phyloP scores from a whole-genome alignment of 2,113 vertebrate genomes.

The Cariama cristata region DNA sequence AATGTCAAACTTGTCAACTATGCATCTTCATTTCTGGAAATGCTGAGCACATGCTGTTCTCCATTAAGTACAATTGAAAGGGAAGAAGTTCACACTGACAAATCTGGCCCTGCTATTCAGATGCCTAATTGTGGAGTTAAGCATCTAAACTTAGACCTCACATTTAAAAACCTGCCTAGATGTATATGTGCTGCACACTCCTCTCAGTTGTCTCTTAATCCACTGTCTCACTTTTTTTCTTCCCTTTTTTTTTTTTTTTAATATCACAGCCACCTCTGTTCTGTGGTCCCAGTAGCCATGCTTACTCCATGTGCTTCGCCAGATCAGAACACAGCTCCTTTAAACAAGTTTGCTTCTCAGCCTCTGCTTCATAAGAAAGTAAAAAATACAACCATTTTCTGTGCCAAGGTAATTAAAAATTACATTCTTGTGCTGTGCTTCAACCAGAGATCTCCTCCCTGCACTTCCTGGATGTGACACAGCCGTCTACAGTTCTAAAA shows the following conservation, averaged over 20 bases:
- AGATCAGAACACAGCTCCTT: not conserved
- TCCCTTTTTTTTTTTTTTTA: not conserved
- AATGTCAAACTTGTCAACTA: not conserved
- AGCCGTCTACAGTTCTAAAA: not conserved
- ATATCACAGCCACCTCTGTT: not conserved
- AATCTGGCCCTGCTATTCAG: not conserved
- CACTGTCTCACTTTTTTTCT: not conserved
- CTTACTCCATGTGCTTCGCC: not conserved
- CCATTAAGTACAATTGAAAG: not conserved
- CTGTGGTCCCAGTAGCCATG: not conserved
- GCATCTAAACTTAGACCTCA: not conserved
- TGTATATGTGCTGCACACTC: not conserved
- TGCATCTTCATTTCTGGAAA: not conserved
- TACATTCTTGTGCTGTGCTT: not conserved
- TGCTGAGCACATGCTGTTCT: not conserved
- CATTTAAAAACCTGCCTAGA: not conserved
- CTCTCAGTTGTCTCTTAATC: not conserved
- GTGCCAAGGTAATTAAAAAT: not conserved
- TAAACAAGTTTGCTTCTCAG: not conserved
- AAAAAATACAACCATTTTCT: not conserved
- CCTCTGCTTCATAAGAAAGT: not conserved
- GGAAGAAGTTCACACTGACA: not conserved
- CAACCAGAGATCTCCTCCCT: constrained; percentile 19
- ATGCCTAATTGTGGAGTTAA: not conserved
- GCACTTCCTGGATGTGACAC: constrained; percentile 35